phyloP scores from a whole-genome alignment of 1,140 invertebrate species.

The Leptinotarsa lineolata region DNA sequence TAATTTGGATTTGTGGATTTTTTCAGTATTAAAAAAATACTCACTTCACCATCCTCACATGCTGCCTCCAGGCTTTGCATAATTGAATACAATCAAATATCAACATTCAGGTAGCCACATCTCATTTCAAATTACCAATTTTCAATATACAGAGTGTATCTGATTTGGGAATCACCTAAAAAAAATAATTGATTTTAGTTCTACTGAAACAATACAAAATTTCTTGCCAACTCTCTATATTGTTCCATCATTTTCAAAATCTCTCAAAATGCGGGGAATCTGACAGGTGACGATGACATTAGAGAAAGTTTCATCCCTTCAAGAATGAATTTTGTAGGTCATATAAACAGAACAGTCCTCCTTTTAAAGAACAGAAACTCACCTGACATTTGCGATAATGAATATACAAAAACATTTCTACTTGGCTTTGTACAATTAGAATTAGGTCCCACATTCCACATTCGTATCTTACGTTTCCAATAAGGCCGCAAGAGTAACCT shows the following conservation, averaged over 20 bases:
- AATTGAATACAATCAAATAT: conserved; percentile 56
- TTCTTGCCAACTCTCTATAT: too few species aligned
- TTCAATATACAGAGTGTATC: conserved; percentile 5
- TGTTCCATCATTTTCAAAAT: neutral
- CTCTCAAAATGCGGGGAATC: conserved; percentile 15
- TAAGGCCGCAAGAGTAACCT: conserved; percentile 52
- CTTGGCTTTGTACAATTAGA: conserved; percentile 10
- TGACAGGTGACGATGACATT: conserved; percentile 38
- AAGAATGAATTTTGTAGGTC: conserved; percentile 44
- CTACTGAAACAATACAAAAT: too few species aligned
- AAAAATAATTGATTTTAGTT: neutral
- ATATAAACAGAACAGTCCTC: conserved; percentile 29
- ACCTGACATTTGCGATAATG: conserved; percentile 26
- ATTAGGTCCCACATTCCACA: conserved; percentile 35
- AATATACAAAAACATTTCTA: conserved; percentile 32
- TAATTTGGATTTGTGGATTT: too few species aligned
- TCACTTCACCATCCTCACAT: conserved; percentile 67
- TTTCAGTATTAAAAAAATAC: conserved; percentile 38
- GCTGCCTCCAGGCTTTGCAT: conserved; percentile 67
- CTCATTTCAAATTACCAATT: conserved; percentile 28
- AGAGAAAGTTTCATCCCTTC: conserved; percentile 38
- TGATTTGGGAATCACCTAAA: conserved; percentile 19
- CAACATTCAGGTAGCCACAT: conserved; percentile 56
- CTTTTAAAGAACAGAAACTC: conserved; percentile 27
- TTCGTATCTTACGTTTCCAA: conserved; percentile 45